These are phyloP conservation scores for Drosophila tanythrix DNA, from an alignment of 2,888 invertebrate genomes.

Conservation along the genomic window DNA sequence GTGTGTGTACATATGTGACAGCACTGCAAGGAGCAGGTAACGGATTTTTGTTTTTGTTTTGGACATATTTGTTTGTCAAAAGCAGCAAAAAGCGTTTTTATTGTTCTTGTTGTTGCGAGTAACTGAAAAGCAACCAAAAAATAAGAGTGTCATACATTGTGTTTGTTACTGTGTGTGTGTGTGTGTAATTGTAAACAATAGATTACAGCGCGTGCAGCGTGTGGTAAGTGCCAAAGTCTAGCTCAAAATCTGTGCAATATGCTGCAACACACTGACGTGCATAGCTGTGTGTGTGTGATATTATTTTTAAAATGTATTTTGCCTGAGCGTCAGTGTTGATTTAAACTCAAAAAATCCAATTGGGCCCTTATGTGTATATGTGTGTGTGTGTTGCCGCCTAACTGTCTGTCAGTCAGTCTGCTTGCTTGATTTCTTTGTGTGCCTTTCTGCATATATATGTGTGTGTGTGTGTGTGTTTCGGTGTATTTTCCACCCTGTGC, in stretches of 20 bases:
- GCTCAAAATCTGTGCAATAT: conserved; percentile 60
- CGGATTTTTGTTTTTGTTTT: not conserved
- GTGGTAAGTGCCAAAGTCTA: conserved; percentile 41
- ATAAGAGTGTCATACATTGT: no score
- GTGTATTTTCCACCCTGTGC: conserved; percentile 60
- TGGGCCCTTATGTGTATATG: conserved; percentile 21
- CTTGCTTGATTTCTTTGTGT: conserved; percentile 23
- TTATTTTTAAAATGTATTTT: not conserved
- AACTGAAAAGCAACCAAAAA: no score
- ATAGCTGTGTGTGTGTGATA: not conserved
- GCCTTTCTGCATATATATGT: not conserved
- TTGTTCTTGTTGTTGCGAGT: no score
- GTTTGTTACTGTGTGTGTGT: not conserved
- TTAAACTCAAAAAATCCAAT: conserved; percentile 38
- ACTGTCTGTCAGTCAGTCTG: conserved; percentile 18
- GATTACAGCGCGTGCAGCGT: not conserved
- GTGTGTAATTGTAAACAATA: conserved; percentile 26
- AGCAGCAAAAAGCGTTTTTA: no score
- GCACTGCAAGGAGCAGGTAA: conserved; percentile 7
- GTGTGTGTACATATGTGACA: conserved; percentile 6
- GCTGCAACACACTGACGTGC: conserved; percentile 6
- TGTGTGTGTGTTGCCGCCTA: conserved; percentile 8
- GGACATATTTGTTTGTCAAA: no score
- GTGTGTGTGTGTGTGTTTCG: conserved; percentile 21
- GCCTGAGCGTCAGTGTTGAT: conserved; percentile 20